phyloP scores from a whole-genome alignment of 1,140 invertebrate species.

The Holotrichia oblita region DNA sequence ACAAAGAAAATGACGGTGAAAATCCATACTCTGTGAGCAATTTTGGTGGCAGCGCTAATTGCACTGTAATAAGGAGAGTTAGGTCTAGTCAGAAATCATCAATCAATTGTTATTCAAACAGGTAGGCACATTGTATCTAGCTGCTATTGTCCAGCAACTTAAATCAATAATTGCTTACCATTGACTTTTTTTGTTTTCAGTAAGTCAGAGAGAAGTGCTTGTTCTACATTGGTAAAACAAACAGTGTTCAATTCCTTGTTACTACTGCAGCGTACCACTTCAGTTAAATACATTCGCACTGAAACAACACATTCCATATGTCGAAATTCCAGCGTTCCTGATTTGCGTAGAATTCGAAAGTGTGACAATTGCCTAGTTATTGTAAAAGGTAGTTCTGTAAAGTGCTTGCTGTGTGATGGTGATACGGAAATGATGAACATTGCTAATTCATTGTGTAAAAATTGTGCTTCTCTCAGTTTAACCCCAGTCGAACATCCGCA shows the following conservation, averaged over 20 bases:
- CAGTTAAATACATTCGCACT: not conserved
- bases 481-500: slow-evolving; percentile 56
- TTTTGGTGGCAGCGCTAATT: slow-evolving; percentile 49
- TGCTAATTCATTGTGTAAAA: slow-evolving; percentile 56
- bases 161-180: slow-evolving; percentile 44
- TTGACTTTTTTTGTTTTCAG: slow-evolving; percentile 43
- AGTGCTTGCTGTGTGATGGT: slow-evolving; percentile 54
- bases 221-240: slow-evolving; percentile 39
- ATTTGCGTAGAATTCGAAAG: slow-evolving; percentile 23
- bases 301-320: slow-evolving; percentile 21
- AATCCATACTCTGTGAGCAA: slow-evolving; percentile 22
- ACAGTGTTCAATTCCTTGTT: slow-evolving; percentile 42
- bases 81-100: slow-evolving; percentile 41
- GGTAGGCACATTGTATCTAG: not conserved
- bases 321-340: slow-evolving; percentile 35
- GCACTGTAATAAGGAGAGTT: slow-evolving; percentile 53
- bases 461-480: slow-evolving; percentile 53
- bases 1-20: slow-evolving; percentile 49
- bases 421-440: slow-evolving; percentile 54
- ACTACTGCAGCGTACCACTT: slow-evolving; percentile 38
- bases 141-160: slow-evolving; percentile 25
- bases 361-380: slow-evolving; percentile 39
- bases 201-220: slow-evolving; percentile 37
- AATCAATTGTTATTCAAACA: slow-evolving; percentile 13
- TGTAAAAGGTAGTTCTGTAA: slow-evolving; percentile 9